Evolutionary conservation across 2,797 vertebrate species (phyloP).

Genomic region (Psittacula derbiana): DNA sequence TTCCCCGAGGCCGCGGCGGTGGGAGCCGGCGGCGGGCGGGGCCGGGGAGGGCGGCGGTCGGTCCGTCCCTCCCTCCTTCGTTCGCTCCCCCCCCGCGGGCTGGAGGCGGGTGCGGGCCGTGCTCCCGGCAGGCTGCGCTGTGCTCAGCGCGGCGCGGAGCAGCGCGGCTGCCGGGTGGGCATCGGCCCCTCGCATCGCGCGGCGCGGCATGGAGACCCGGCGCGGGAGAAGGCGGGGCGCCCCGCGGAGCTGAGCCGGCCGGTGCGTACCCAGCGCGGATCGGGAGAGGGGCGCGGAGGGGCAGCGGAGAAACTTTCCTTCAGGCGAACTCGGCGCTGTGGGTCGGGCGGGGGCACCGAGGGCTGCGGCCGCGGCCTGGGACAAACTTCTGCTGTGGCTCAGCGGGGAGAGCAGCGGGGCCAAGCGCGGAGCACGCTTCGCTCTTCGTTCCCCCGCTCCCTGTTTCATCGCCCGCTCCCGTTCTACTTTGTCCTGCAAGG

Average conservation of each 20-base stretch:
- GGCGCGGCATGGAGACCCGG: constrained; percentile 10
- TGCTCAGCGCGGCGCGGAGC: constrained; percentile 2
- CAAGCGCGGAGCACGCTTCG: neutral
- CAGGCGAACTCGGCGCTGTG: neutral
- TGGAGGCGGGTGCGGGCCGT: neutral
- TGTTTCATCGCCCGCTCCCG: neutral
- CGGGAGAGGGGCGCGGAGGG: neutral
- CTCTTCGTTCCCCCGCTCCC: neutral
- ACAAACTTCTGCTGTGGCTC: neutral
- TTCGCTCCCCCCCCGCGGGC: neutral
- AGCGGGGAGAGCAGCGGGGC: neutral
- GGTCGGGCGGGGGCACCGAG: neutral
- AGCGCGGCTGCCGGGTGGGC: neutral
- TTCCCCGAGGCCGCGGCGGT: too few relatives aligned
- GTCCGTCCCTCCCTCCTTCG: too few relatives aligned
- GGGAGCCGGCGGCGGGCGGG: neutral
- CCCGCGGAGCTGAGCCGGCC: constrained; percentile 32
- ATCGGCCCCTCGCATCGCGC: neutral
- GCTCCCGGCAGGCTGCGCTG: constrained; percentile 64
- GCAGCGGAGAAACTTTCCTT: constrained; percentile 66
- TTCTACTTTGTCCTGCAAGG: neutral
- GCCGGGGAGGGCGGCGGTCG: neutral
- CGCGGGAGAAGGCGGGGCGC: neutral
- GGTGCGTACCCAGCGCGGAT: constrained; percentile 42
- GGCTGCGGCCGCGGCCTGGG: neutral